Evolutionary conservation across 1,140 invertebrate species (phyloP).

Genomic region (Drosophila orosa): DNA sequence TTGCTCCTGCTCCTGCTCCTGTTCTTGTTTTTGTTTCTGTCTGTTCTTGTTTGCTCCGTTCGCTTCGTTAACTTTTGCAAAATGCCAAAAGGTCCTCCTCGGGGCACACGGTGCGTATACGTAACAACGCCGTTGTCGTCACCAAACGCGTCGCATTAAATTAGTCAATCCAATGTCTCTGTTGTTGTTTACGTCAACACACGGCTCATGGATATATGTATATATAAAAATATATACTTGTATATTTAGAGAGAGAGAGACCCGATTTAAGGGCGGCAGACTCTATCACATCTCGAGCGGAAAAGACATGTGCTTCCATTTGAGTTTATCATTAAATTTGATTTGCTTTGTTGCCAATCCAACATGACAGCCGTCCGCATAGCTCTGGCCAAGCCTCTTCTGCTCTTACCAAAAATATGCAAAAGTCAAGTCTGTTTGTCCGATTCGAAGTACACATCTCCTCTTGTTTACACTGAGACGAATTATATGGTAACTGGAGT

Average conservation of each 20-base stretch:
- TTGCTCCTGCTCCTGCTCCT: not conserved
- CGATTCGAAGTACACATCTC: slow-evolving; percentile 28
- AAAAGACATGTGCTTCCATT: slow-evolving; percentile 72
- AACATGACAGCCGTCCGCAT: slow-evolving; percentile 31
- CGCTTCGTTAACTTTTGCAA: slow-evolving; percentile 58
- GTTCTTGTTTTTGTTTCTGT: slow-evolving; percentile 29
- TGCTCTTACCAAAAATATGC: slow-evolving; percentile 20
- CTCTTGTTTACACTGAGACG: slow-evolving; percentile 1
- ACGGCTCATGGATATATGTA: slow-evolving; percentile 2
- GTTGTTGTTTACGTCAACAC: slow-evolving; percentile 53
- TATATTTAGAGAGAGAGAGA: slow-evolving; percentile 6
- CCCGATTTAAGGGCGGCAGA: slow-evolving; percentile 4
- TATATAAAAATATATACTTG: not conserved
- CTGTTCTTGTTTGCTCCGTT: slow-evolving; percentile 65
- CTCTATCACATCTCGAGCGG: slow-evolving; percentile 52
- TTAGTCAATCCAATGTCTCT: slow-evolving; percentile 62
- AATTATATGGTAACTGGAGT: not conserved
- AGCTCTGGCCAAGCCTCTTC: not conserved
- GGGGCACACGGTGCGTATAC: slow-evolving; percentile 49
- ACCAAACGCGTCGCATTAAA: slow-evolving; percentile 53
- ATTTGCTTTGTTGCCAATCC: slow-evolving; percentile 71
- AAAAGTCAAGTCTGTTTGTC: slow-evolving; percentile 36
- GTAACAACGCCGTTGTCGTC: slow-evolving; percentile 26
- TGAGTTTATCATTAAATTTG: slow-evolving; percentile 81
- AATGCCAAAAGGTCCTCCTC: slow-evolving; percentile 52